phyloP scores from a whole-genome alignment of 2,113 vertebrate species.

The Xenopus tropicalis region UCB_Xtro_10.0 CM004451.2:78393501-78394000 shows the following conservation, averaged over 20 bases:
- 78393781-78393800: too few species aligned
- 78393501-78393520: conserved; percentile 91
- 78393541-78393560: conserved; percentile 94
- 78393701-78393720: conserved; percentile 97
- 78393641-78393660: conserved; percentile 99
- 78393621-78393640: conserved; percentile 98
- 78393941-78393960: too few species aligned
- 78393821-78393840: too few species aligned
- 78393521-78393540: conserved; percentile 98
- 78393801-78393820: too few species aligned
- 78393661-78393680: conserved; percentile 97
- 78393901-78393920: too few species aligned
- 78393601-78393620: conserved; percentile 97
- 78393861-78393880: too few species aligned
- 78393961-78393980: too few species aligned
- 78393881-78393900: too few species aligned
- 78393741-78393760: conserved; percentile 64
- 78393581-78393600: conserved; percentile 98
- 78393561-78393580: conserved; percentile 80
- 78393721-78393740: conserved; percentile 91
- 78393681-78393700: conserved; percentile 90
- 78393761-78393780: too few species aligned
- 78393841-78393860: too few species aligned
- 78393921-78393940: too few species aligned
- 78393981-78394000: too few species aligned